Evolutionary conservation across 2,888 invertebrate species (phyloP).

Genomic region (Cecidostiba fungosa): DNA sequence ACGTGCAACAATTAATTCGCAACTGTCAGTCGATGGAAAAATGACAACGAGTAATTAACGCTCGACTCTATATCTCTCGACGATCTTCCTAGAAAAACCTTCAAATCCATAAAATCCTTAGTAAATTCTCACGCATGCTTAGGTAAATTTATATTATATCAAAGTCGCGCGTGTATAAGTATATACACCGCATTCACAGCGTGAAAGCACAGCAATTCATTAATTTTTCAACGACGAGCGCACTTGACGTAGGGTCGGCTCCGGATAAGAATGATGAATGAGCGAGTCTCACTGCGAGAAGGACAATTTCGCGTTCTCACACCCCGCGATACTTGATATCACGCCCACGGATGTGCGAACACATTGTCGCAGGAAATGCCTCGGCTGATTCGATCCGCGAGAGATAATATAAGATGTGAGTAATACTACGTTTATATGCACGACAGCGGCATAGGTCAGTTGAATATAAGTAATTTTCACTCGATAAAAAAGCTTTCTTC

Average conservation of each 20-base stretch:
- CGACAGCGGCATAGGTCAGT: neutral
- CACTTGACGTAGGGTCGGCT: conserved; percentile 3
- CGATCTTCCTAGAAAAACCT: conserved; percentile 7
- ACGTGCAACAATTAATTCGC: neutral
- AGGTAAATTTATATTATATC: neutral
- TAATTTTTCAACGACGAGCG: conserved; percentile 23
- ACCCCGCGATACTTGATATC: neutral
- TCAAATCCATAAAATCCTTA: neutral
- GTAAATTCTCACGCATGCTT: neutral
- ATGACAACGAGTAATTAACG: conserved; percentile 13
- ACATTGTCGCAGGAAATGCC: neutral
- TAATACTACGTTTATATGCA: too few species aligned
- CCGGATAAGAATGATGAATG: conserved; percentile 51
- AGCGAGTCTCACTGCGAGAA: neutral
- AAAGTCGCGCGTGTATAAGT: neutral
- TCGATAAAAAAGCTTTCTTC: too few species aligned
- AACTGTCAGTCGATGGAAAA: neutral
- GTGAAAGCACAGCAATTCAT: conserved; percentile 2
- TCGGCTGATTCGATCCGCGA: neutral
- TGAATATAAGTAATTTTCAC: neutral
- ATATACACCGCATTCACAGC: neutral
- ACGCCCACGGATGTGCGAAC: neutral
- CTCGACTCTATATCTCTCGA: neutral
- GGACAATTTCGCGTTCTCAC: conserved; percentile 18
- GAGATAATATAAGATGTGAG: neutral